phyloP scores from a whole-genome alignment of 2,113 vertebrate species.

The Propithecus coquereli region DNA sequence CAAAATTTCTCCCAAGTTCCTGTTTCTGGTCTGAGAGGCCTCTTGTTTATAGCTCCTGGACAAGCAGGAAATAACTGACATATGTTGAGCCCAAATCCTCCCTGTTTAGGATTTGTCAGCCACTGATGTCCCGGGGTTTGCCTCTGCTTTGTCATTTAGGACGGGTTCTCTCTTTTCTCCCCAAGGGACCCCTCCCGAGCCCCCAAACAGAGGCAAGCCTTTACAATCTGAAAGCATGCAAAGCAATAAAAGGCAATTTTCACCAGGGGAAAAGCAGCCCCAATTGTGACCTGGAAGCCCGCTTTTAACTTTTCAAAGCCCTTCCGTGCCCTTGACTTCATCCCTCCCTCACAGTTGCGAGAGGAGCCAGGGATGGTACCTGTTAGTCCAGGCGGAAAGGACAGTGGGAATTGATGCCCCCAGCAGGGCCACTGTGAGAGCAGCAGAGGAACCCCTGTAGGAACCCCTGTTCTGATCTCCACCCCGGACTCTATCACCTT shows the following conservation, averaged over 20 bases:
- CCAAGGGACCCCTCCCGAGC: background rate
- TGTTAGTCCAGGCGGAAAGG: background rate
- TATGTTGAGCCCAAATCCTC: background rate
- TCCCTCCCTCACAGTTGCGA: background rate
- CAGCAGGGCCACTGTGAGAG: background rate
- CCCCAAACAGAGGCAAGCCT: background rate
- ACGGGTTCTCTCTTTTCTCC: background rate
- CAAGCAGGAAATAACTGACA: background rate
- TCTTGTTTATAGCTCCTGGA: background rate
- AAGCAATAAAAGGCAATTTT: background rate
- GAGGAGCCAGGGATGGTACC: fast-evolving
- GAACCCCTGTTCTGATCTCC: background rate
- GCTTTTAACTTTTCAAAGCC: background rate
- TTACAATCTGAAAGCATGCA: background rate
- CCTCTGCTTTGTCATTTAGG: background rate
- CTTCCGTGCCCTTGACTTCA: background rate
- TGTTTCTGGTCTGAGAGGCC: background rate
- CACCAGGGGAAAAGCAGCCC: background rate
- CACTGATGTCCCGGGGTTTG: background rate
- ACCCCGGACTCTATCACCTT: background rate
- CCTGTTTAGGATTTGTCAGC: too few relatives aligned
- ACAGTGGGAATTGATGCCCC: background rate
- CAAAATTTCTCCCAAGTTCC: background rate
- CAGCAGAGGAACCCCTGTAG: background rate
- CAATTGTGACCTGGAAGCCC: background rate